Evolutionary conservation across 2,113 vertebrate genomes (phyloP).

Genomic region (Genyomyrus donnyi): DNA sequence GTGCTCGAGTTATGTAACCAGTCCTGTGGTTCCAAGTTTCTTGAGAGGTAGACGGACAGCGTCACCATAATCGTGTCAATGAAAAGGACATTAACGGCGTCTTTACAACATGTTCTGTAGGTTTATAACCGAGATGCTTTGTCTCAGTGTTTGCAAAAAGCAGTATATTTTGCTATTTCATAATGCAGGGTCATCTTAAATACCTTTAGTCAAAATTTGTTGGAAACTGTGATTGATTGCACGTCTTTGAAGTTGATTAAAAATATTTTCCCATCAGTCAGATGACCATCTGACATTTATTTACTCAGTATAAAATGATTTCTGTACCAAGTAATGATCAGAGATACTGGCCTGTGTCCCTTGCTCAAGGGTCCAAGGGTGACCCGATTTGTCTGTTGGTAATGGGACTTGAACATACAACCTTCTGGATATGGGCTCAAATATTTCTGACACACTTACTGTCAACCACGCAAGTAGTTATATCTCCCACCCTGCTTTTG

Average conservation of each 20-base stretch:
- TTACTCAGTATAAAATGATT: background rate
- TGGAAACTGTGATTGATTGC: background rate
- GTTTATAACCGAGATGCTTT: background rate
- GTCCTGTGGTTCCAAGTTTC: background rate
- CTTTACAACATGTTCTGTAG: background rate
- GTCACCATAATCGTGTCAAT: background rate
- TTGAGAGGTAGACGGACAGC: background rate
- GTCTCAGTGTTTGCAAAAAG: background rate
- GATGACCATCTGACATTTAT: background rate
- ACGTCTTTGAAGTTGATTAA: background rate
- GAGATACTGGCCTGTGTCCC: background rate
- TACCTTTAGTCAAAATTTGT: background rate
- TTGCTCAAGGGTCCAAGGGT: background rate
- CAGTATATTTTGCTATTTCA: background rate
- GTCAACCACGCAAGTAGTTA: background rate
- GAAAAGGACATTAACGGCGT: background rate
- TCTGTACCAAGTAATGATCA: background rate
- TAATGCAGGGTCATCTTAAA: background rate
- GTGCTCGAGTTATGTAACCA: background rate
- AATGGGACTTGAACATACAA: background rate
- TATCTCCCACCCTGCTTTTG: background rate
- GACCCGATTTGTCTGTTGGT: background rate
- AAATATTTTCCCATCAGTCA: background rate
- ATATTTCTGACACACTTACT: background rate
- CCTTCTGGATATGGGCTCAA: background rate